Evolutionary conservation across 2,888 invertebrate genomes (phyloP).

Genomic region (Pandemis cinnamomeana): DNA sequence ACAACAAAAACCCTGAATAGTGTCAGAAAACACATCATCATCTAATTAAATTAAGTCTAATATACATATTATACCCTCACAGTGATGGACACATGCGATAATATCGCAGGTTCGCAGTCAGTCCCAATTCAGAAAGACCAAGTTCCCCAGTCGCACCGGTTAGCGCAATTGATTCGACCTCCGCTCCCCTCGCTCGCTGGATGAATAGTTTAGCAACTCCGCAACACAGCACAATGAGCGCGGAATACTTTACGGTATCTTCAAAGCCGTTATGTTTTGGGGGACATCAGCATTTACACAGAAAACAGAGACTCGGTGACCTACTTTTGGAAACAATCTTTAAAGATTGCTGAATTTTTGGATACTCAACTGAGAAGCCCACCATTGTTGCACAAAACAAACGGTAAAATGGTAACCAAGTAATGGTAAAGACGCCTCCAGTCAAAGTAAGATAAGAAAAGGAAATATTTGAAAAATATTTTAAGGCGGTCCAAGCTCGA

Average conservation of each 20-base stretch:
- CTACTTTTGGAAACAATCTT: not conserved
- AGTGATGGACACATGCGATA: not conserved
- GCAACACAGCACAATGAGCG: slow-evolving; percentile 16
- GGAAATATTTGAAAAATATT: not conserved
- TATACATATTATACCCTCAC: not conserved
- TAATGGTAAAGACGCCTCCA: no score
- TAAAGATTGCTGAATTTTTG: not conserved
- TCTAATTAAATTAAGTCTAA: no score
- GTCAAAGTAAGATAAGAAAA: no score
- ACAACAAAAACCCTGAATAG: not conserved
- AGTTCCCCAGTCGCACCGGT: slow-evolving; percentile 26
- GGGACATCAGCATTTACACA: not conserved
- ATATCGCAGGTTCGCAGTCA: not conserved
- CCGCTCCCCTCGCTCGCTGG: slow-evolving; percentile 48
- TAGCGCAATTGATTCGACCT: slow-evolving; percentile 68
- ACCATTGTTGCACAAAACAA: not conserved
- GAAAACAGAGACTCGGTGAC: not conserved
- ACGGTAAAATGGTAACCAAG: no score
- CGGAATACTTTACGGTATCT: slow-evolving; percentile 13
- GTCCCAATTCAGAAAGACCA: slow-evolving; percentile 28
- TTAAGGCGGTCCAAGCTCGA: not conserved
- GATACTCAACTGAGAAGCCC: not conserved
- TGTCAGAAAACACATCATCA: not conserved
- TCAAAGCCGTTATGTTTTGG: slow-evolving; percentile 25
- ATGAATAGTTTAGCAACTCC: slow-evolving; percentile 31